Evolutionary conservation across 2,888 invertebrate genomes (phyloP), one percentile per base, ranked within the genome.

Genomic region (Sarcophaga subvicina): DNA sequence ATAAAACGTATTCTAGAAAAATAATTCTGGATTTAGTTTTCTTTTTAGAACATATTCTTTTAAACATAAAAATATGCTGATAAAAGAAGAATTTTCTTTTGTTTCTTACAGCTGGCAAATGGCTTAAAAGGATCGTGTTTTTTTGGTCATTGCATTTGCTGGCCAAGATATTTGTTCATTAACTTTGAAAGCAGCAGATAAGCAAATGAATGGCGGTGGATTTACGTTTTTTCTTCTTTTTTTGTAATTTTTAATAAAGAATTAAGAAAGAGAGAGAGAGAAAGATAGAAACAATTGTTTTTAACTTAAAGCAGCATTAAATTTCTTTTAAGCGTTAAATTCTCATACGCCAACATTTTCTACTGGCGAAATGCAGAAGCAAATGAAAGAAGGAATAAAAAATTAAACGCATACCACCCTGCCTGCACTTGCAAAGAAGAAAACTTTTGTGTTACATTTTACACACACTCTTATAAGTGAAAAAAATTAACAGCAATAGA

Each of bases 281-380:
- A 49, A 3, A 49, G 54, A 12, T 17, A 14, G 17, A 54, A 54
- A n/a, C 47, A 63, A 25, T 66, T 72, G 71, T 22, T 73, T 80
- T 71, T 76, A 0, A 64, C 59, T 72, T 59, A 69, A 73, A 78
- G 73, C n/a, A 78, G 73, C 78, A 62, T 76, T 80, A 80, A 80
- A 80, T 82, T 81, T 60, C 17, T 71, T 73, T 82, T 49, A 47
- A 82, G 49, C 63, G 25, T 17, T 59, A 59, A 12, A 71, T 2
- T 17, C 17, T 59, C 6, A 2, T 45, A 37, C 37, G 3, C 8
- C 37, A 8, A 45, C 45, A 10, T 20, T 47, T 14, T 49, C 14
- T 49, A 14, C 14, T 49, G 11, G 49, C 49, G 3, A 49, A 49
- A 49, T 49, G 37, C 37, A 8, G 6, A 37, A 37, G 37, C 37